Evolutionary conservation across 2,797 vertebrate genomes (phyloP).

Genomic region (Phrynocephalus forsythii): DNA sequence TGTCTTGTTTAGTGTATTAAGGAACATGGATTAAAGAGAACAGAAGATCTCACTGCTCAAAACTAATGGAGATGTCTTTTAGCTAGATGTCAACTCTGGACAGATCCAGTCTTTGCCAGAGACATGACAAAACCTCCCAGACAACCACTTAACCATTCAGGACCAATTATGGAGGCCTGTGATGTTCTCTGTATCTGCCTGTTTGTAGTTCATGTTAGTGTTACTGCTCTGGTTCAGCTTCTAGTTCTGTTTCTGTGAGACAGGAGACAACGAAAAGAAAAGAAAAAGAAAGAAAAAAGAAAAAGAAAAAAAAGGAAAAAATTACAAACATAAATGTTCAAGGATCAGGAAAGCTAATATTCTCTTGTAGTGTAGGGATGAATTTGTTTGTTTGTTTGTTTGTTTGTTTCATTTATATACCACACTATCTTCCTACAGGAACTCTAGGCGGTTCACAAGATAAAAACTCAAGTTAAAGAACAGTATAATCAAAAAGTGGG

Average conservation of each 20-base stretch:
- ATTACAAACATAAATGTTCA: background rate
- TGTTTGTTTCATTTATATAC: no score
- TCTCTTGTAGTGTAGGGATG: background rate
- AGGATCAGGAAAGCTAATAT: background rate
- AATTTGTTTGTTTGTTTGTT: no score
- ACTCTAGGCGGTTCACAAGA: no score
- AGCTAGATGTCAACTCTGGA: constrained; percentile 57
- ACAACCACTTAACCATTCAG: constrained; percentile 26
- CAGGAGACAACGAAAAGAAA: constrained; percentile 15
- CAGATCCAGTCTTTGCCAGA: constrained; percentile 58
- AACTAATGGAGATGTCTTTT: constrained; percentile 71
- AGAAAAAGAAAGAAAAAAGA: fast-evolving
- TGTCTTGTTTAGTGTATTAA: constrained; percentile 63
- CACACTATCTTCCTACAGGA: no score
- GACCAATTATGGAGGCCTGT: constrained; percentile 24
- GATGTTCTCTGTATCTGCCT: constrained; percentile 34
- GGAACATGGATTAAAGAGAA: constrained; percentile 67
- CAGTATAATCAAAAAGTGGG: no score
- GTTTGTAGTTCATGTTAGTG: constrained; percentile 41
- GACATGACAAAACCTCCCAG: constrained; percentile 44
- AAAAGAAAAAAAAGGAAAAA: background rate
- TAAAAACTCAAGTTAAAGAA: no score
- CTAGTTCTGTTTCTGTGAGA: background rate
- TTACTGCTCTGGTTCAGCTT: constrained; percentile 3
- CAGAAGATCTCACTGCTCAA: constrained; percentile 49